Percentiles rank a stretch among this genome's conserved stretches.
These are phyloP conservation scores for Drosophila tropicalis DNA, from an alignment of 1,140 invertebrate species.

Conservation along the genomic window DNA sequence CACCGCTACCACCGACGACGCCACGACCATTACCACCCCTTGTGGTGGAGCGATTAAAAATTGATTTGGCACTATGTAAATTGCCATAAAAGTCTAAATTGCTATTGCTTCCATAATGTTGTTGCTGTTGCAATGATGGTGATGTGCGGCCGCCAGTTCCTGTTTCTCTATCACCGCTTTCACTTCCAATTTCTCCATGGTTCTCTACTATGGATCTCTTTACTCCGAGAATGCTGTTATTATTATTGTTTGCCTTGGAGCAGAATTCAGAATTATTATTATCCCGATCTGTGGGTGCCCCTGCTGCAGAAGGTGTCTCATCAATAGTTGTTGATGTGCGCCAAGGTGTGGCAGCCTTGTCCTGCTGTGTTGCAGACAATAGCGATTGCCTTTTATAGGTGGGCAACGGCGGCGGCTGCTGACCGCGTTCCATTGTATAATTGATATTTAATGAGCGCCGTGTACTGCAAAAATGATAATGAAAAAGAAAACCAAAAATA, in stretches of 20 bases:
- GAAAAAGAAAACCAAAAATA: background rate
- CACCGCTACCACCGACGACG: background rate
- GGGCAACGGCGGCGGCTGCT: conserved; percentile 23
- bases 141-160: background rate
- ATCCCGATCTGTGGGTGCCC: conserved; percentile 4
- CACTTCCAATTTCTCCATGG: conserved; percentile 41
- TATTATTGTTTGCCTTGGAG: conserved; percentile 27
- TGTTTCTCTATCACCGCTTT: conserved; percentile 33
- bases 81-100: conserved; percentile 73
- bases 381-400: conserved; percentile 52
- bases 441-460: conserved; percentile 66
- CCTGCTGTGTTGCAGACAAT: conserved; percentile 13
- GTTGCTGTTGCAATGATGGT: conserved; percentile 19
- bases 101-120: conserved; percentile 44
- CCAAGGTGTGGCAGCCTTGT: conserved; percentile 13
- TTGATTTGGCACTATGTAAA: conserved; percentile 73
- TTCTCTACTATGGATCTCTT: conserved; percentile 1
- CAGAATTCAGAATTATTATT: conserved; percentile 30
- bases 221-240: conserved; percentile 40
- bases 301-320: conserved; percentile 20
- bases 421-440: conserved; percentile 15
- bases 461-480: conserved; percentile 38
- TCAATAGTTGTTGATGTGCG: conserved; percentile 45
- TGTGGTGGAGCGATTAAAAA: conserved; percentile 55
- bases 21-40: background rate